Conservation (phyloP, 2,797 vertebrate genomes). For the Lacerta agilis region DNA sequence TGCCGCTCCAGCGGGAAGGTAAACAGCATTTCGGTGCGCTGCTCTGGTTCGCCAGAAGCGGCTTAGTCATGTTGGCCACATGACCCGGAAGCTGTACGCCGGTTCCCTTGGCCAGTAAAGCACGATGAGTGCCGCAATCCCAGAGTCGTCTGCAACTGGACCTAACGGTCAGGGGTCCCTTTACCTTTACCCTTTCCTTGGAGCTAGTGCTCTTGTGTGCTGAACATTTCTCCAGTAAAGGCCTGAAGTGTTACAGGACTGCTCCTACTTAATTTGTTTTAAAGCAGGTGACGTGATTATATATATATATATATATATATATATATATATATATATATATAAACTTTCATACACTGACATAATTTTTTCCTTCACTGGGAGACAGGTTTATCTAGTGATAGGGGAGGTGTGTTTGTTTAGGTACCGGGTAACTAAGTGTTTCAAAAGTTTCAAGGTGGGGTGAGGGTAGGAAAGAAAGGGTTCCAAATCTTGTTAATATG, state of each 20-base stretch:
- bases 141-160: no score
- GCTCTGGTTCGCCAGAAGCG: no score
- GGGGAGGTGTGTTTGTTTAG: constrained; percentile 6
- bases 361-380: neutral
- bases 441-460: constrained; percentile 10
- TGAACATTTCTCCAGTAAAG: neutral
- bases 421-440: neutral
- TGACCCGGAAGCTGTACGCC: no score
- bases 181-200: neutral
- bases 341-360: constrained; percentile 12
- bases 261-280: neutral
- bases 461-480: neutral
- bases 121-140: no score
- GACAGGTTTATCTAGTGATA: neutral
- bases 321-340: no score
- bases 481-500: neutral
- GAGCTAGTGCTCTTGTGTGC: neutral
- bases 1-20: no score
- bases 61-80: no score
- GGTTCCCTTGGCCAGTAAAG: no score
- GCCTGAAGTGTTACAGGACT: neutral
- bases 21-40: no score
- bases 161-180: no score
- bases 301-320: no score
- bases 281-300: neutral